Percentiles rank a stretch among this genome's conserved stretches.
phyloP scores from a whole-genome alignment of 2,797 vertebrate species.

The Hipposideros larvatus region DNA sequence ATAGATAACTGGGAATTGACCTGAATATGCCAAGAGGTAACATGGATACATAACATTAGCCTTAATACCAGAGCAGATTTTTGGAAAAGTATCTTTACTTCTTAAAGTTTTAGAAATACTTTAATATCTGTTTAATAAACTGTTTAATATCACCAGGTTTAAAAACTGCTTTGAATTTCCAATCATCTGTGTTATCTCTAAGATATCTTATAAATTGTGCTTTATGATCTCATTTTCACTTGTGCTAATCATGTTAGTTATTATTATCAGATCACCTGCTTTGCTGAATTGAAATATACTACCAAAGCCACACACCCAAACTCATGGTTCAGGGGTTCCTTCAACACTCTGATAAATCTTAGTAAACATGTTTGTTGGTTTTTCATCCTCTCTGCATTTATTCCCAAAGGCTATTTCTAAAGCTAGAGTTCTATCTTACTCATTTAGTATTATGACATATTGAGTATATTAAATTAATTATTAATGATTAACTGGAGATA shows the following conservation, averaged over 20 bases:
- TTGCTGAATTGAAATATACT: background rate
- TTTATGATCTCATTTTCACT: constrained; percentile 36
- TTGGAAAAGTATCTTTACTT: constrained; percentile 44
- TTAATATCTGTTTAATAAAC: constrained; percentile 60
- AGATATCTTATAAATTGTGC: constrained; percentile 41
- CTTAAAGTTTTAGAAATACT: constrained; percentile 52
- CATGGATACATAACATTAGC: background rate
- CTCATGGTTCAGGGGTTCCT: background rate
- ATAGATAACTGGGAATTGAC: constrained; percentile 24
- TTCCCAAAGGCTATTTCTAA: constrained; percentile 53
- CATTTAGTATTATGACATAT: constrained; percentile 4
- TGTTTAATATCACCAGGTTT: background rate
- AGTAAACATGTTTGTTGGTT: constrained; percentile 3
- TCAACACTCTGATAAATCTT: constrained; percentile 38
- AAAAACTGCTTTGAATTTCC: constrained; percentile 59
- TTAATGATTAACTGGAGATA: constrained; percentile 32
- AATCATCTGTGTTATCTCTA: constrained; percentile 40
- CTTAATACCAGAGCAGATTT: constrained; percentile 48
- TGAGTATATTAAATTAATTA: constrained; percentile 52
- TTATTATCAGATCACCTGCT: constrained; percentile 40
- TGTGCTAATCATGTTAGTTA: constrained; percentile 1
- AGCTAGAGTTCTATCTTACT: background rate
- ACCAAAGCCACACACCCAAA: background rate
- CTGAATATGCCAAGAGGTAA: constrained; percentile 40
- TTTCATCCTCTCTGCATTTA: constrained; percentile 29